These are phyloP conservation scores for Microtus pennsylvanicus DNA, from an alignment of 2,113 vertebrate species.

Conservation along the genomic window DNA sequence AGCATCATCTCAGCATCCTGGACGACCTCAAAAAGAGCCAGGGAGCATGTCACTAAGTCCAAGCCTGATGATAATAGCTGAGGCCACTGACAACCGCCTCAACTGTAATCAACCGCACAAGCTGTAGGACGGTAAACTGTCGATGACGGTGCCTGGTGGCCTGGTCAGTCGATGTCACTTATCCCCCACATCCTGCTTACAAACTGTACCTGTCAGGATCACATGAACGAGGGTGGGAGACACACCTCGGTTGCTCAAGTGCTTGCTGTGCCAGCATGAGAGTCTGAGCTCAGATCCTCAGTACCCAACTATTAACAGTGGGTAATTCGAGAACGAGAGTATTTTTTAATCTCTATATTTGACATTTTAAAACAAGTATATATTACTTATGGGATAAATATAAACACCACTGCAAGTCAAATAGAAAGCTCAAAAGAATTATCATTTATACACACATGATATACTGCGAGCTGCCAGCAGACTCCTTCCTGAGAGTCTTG, in stretches of 20 bases:
- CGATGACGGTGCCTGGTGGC: constrained; percentile 51
- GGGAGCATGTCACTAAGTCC: neutral
- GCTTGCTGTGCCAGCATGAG: neutral
- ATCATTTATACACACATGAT: neutral
- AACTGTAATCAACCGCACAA: neutral
- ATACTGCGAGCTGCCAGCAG: neutral
- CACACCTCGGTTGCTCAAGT: neutral
- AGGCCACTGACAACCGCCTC: neutral
- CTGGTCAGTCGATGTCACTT: constrained; percentile 38
- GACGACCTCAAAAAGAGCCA: neutral
- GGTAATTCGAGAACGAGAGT: neutral
- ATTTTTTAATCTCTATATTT: neutral
- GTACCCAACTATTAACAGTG: neutral
- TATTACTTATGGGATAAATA: neutral
- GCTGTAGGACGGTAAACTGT: neutral
- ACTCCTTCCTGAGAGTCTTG: neutral
- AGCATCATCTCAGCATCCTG: neutral
- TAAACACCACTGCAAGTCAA: neutral
- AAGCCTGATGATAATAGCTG: constrained; percentile 7
- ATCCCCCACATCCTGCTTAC: neutral
- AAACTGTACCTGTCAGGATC: neutral
- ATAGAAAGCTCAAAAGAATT: neutral
- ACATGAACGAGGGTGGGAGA: neutral
- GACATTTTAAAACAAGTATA: neutral
- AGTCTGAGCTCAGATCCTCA: neutral